Base-by-base conservation (phyloP, 2,888 invertebrate genomes). In the Nemapogon koenigi region DNA sequence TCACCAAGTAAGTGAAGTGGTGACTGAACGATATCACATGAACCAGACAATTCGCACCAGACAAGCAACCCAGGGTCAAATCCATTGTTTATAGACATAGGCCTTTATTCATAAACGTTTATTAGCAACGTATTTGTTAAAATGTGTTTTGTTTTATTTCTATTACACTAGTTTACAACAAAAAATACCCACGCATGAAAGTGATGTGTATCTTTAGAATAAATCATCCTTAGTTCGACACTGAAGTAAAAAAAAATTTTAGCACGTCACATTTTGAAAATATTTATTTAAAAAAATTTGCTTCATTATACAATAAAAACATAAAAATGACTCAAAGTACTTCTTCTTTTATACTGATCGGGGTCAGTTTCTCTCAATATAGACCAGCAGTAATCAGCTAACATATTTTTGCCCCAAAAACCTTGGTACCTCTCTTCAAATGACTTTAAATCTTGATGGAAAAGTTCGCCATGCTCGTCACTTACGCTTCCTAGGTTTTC, bases 381-480 rank as follows among this genome's bases (percentile, higher is more conserved):
- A 16, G 29, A 46, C 53, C 52, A 59, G 41, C 55, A 57, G 45
- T 52, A 59, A 39, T 59, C 58, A 4, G 51, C 57, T 43, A 58
- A 46, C 56, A 60, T 61, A 36, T 43, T 45, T 19, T 41, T 29
- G 43, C 49, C 46, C 49, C 51, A 53, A 38, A 41, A 43, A 22
- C 54, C 54, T 46, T 60, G 55, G 42, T 59, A 57, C 7, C 53
- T 45, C 19, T 45, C 22, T n/a, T 64, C 57, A 44, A 57, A 55
- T 11, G 43, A 43, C 25, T 43, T 47, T 18, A 57, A 48, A 38
- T 58, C 57, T 41, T 57, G 57, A 41, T 61, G 58, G 37, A 59
- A 61, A 16, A 58, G 41, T 22, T 15, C 17, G 62, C 57, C 45
- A 57, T 56, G 13, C 43, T 43, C 25, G 43, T 47, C 19, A 41